Conservation (phyloP, 2,113 vertebrate species). For the Esox niger region DNA sequence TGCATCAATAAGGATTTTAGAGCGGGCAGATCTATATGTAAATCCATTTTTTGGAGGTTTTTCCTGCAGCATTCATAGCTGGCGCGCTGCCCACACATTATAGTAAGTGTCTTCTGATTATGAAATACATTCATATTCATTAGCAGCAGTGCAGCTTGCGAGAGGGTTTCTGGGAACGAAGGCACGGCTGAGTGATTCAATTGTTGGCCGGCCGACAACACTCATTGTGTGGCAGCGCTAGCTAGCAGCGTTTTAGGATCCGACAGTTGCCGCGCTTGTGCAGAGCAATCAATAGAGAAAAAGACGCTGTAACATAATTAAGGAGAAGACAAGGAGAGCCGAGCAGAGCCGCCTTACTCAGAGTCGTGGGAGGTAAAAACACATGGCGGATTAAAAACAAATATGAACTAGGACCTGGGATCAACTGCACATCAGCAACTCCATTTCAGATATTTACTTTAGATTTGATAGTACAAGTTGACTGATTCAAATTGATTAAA, state of each 20-base stretch:
- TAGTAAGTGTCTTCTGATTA: conserved; percentile 44
- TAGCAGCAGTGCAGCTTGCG: conserved; percentile 19
- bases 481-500: no score
- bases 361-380: conserved; percentile 49
- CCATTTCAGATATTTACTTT: conserved; percentile 19
- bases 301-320: conserved; percentile 44
- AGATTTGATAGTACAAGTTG: not conserved
- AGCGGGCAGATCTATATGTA: not conserved
- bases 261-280: conserved; percentile 42
- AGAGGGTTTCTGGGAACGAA: conserved; percentile 28
- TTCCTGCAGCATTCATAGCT: not conserved
- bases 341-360: conserved; percentile 47
- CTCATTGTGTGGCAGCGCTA: not conserved
- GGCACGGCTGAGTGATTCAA: conserved; percentile 18
- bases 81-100: conserved; percentile 23
- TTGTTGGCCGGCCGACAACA: conserved; percentile 41
- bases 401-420: conserved; percentile 49
- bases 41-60: not conserved
- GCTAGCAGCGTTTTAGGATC: conserved; percentile 17
- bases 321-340: not conserved
- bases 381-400: conserved; percentile 59
- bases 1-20: no score
- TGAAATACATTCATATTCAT: conserved; percentile 45
- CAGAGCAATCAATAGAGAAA: conserved; percentile 58
- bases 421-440: conserved; percentile 40